Base-by-base conservation (phyloP, 2,888 invertebrate genomes). In the Sarcophaga carnaria region DNA sequence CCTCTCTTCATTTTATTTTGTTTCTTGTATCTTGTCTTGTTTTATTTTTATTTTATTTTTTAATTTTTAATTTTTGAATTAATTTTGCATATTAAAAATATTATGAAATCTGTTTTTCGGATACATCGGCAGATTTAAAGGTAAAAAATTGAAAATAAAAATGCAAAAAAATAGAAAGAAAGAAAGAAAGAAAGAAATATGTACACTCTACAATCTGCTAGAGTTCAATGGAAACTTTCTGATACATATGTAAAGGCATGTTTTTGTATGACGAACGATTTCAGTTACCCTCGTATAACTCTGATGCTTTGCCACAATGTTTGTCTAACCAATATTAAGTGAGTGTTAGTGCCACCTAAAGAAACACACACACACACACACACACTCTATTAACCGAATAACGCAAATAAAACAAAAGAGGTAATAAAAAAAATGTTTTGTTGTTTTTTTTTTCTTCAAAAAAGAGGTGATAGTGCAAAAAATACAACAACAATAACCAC, bases 101-200 rank as follows among this genome's bases (percentile, higher is more conserved):
- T 91, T 92, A 90, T 89, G 92, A 90, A 90, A 92, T 88, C 49
- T n/a, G 6, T 60, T 62, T 72, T 79, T 45, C 8, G n/a, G 72
- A 75, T 74, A 85, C 78, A 79, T 86, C 54, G 17, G 17, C 17
- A 54, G 17, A 54, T 17, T 14, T 54, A 54, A 37, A 37, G 37
- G 8, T 37, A 37, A 37, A 37, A 37, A 14, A 14, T 14, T 14
- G 4, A 5, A 54, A 54, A 12, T 4, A 5, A 54, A 54, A 54
- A 54, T 17, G 17, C 14, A 54, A 54, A 54, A 54, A n/a, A n/a
- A n/a, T n/a, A n/a, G 12, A 49, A 49, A 49, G 6, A 6, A 37
- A 37, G 37, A 37, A 37, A 37, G 37, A 37, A 37, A 37, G 37
- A 37, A 37, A 37, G 27, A 27, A 27, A 27, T 22, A 22, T 22